These are phyloP conservation scores for Tupiocoris notatus DNA, from an alignment of 2,888 invertebrate genomes.

Conservation along the genomic window DNA sequence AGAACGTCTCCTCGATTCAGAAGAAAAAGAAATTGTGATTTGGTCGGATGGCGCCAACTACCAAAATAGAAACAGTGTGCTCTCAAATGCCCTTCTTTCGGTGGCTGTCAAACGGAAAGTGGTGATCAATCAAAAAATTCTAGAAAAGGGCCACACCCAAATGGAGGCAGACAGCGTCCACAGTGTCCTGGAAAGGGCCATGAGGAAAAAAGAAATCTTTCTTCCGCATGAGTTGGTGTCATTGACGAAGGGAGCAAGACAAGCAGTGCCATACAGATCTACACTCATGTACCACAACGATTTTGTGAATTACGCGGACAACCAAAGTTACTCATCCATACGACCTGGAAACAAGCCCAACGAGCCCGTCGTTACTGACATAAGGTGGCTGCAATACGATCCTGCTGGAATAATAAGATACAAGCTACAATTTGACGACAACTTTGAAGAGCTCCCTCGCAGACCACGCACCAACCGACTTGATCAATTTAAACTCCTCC, in stretches of 20 bases:
- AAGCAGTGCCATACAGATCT: background rate
- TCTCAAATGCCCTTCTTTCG: constrained; percentile 15
- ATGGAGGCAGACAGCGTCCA: constrained; percentile 34
- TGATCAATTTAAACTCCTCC: background rate
- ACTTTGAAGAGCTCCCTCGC: constrained; percentile 13
- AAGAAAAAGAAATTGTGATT: background rate
- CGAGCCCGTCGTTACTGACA: constrained; percentile 29
- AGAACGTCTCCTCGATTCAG: background rate
- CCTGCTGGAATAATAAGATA: constrained; percentile 4
- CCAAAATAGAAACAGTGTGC: constrained; percentile 19
- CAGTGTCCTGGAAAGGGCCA: background rate
- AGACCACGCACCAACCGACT: background rate
- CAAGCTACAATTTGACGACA: constrained; percentile 12
- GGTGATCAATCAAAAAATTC: constrained; percentile 17
- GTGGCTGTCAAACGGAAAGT: background rate
- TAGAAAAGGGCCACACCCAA: constrained; percentile 30
- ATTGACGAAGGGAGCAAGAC: background rate
- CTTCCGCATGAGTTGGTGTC: constrained; percentile 10
- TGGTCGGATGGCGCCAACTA: constrained; percentile 17
- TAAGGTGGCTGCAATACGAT: constrained; percentile 7
- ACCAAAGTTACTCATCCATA: constrained; percentile 29
- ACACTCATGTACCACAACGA: background rate
- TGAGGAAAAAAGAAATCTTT: background rate
- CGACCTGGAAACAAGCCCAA: constrained; percentile 27
- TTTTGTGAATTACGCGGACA: background rate